Base-by-base conservation (phyloP, 2,113 vertebrate species). In the Felis chaus region DNA sequence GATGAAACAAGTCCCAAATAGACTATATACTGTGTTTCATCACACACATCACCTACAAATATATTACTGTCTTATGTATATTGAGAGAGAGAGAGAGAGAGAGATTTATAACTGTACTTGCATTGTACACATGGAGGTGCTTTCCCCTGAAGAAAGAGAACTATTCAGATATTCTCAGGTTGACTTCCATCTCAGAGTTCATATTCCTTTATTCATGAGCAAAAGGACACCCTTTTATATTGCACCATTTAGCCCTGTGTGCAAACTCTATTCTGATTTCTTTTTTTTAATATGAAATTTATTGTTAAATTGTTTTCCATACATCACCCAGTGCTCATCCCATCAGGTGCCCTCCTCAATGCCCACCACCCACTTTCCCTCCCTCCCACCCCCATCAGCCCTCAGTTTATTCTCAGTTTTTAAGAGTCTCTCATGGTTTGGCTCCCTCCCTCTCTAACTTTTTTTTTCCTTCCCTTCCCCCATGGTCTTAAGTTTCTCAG, bases 131-230 rank as follows among this genome's bases (percentile, higher is more conserved):
- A 55, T 27, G 27, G 23, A 65, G 16, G 23, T 71, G 41, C 61
- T 85, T 81, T 95, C 41, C 82, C 33, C n/a, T 25, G 18, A 81
- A 31, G 53, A 73, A 83, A 45, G 68, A 33, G 63, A 84, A 10
- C n/a, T 31, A 2, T 57, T 10, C 4, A n/a, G 7, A 66, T 41
- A 2, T 66, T 80, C 50, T 29, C 69, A 88, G 55, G 11, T 79
- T 1, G 6, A 14, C 15, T 39, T 48, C 7, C 23, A n/a, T 27
- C 55, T 8, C 45, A 25, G 36, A 41, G 2, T 89, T 91, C 57
- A n/a, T 91, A 21, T 94, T 85, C 36, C 10, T 92, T 87, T 90
- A 33, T 19, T 73, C 41, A 12, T 10, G 21, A 95, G 36, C 50
- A 66, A 53, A 93, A 85, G 45, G 27, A 55, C 27, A 73, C 15